Evolutionary conservation across 2,113 vertebrate species (phyloP).

Genomic region (Tenrec ecaudatus): DNA sequence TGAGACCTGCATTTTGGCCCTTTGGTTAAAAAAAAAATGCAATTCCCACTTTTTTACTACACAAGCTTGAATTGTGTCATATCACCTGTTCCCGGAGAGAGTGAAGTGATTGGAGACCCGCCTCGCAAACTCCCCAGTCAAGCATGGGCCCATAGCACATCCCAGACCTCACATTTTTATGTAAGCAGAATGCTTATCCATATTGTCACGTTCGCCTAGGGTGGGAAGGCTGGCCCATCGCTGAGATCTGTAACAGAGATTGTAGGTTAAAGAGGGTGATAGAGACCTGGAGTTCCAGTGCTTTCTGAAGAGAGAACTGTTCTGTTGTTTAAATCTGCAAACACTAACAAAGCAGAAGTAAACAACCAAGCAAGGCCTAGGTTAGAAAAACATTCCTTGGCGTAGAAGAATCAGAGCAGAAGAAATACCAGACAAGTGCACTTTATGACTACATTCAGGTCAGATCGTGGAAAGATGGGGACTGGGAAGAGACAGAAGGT

Average conservation of each 20-base stretch:
- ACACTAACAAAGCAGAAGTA: conserved; percentile 18
- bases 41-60: not conserved
- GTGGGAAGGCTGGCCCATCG: not conserved
- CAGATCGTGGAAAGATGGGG: not conserved
- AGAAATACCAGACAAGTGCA: conserved; percentile 15
- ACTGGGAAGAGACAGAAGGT: conserved; percentile 19
- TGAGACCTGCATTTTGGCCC: not conserved
- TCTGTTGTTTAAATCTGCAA: conserved; percentile 40
- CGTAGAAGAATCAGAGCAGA: not conserved
- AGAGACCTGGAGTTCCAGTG: not conserved
- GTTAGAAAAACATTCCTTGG: not conserved
- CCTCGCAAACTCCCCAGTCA: accelerated
- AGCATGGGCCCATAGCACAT: too few relatives aligned
- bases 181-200: too few relatives aligned
- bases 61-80: not conserved
- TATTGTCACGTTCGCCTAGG: not conserved
- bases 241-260: not conserved
- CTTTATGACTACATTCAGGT: conserved; percentile 42
- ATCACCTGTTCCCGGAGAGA: not conserved
- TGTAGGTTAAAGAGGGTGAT: not conserved
- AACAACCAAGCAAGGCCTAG: not conserved
- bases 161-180: too few relatives aligned
- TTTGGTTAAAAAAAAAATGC: not conserved
- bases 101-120: not conserved
- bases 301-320: not conserved